Evolutionary conservation across 2,113 vertebrate genomes (phyloP), one percentile per base, ranked within the genome.

Genomic region (Hypomesus transpacificus): DNA sequence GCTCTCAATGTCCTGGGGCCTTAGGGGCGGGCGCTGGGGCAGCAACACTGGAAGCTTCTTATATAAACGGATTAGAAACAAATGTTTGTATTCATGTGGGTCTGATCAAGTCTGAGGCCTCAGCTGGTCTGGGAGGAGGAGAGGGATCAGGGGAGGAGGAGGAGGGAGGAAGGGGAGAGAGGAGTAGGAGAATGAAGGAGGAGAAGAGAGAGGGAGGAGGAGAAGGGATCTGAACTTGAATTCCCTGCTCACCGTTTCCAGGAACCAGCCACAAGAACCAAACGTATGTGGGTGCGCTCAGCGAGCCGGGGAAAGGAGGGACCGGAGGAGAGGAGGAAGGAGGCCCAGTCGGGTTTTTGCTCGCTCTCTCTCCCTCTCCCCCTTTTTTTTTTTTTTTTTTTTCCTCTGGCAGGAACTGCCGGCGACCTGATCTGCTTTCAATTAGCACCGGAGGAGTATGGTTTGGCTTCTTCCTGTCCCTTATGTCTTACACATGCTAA

Each of bases 21-120:
- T 9, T 11, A 39, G 39, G 39, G 6, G 39, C 2, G 39, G 3
- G 39, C 9, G 8, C 39, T 39, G 39, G 39, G 6, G 6, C 39
- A 39, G 85, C 83, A 81, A 78, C 80, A 79, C 75, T 89, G 87
- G 87, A 92, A 90, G 88, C 86, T 85, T 89, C 86, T 90, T 90
- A 90, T 90, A 88, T 88, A 90, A 90, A 86, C 69, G 79, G 78
- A 90, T 91, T 91, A 86, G 89, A 90, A 91, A 87, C 88, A 90
- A 91, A 89, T 89, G 90, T 90, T 89, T 89, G 82, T 81, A 86
- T 83, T 90, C 88, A 89, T 91, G 89, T 89, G 90, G 90, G 89
- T 87, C 85, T 87, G 87, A 91, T 89, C 89, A 90, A 75, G 71
- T 69, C 61, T 14, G 14, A 81, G 85, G n/a, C 17, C 39, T 46